Evolutionary conservation across 2,797 vertebrate genomes (phyloP).

Genomic region (Hybognathus amarus): DNA sequence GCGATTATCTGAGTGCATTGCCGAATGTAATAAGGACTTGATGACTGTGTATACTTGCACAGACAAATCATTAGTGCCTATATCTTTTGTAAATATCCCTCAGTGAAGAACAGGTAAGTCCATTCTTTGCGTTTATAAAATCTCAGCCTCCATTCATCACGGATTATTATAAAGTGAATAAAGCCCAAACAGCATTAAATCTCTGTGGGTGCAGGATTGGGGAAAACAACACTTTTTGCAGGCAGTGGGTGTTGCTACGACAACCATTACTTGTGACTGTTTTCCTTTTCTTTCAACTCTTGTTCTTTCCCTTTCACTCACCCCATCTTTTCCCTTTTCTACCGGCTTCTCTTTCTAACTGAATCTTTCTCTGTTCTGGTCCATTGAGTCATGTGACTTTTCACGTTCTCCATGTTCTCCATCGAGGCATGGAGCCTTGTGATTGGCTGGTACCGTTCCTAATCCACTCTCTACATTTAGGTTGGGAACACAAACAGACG

Average conservation of each 20-base stretch:
- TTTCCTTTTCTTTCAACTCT: conserved; percentile 33
- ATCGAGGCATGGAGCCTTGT: neutral
- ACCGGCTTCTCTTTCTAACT: neutral
- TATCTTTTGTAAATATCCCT: conserved; percentile 22
- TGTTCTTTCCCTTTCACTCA: conserved; percentile 2
- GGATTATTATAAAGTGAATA: conserved; percentile 39
- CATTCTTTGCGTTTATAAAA: conserved; percentile 15
- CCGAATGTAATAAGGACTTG: neutral
- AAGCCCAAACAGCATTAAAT: conserved; percentile 46
- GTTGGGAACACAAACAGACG: conserved; percentile 13
- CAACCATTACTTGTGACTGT: conserved; percentile 54
- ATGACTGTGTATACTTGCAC: conserved; percentile 22
- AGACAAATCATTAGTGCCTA: conserved; percentile 28
- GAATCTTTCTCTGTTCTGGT: neutral
- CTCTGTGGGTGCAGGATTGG: conserved; percentile 48
- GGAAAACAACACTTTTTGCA: conserved; percentile 50
- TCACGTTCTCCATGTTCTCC: conserved; percentile 4
- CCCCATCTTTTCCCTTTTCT: neutral
- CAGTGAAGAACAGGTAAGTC: conserved; percentile 12
- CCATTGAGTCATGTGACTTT: conserved; percentile 28
- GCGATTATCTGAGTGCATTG: neutral
- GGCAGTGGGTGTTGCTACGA: conserved; percentile 55
- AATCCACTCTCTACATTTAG: conserved; percentile 13
- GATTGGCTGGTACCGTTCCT: conserved; percentile 38
- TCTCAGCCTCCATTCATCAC: conserved; percentile 29